These are phyloP conservation scores for Ectobius pallidus DNA, from an alignment of 2,888 invertebrate species.

Conservation along the genomic window DNA sequence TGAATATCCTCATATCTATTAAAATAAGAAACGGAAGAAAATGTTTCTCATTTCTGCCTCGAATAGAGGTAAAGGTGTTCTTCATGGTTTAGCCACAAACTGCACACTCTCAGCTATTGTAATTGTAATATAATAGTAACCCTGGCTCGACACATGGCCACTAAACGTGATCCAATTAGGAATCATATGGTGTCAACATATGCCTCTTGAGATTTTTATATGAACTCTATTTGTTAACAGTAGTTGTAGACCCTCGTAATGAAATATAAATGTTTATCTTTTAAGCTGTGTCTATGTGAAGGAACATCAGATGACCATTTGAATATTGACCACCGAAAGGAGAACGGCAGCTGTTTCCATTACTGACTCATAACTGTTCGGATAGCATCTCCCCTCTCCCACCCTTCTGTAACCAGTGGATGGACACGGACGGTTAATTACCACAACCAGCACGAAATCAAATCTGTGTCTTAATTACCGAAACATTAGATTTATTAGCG, in stretches of 20 bases:
- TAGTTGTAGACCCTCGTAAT: not conserved
- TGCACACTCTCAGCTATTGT: no score
- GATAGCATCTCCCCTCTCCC: not conserved
- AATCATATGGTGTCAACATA: no score
- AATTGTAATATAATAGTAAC: no score
- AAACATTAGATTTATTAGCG: constrained; percentile 10
- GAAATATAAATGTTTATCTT: not conserved
- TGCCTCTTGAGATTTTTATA: no score
- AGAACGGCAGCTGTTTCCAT: not conserved
- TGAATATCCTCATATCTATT: no score
- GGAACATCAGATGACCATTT: not conserved
- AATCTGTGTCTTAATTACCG: constrained; percentile 11
- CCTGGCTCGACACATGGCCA: no score
- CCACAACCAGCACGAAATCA: not conserved
- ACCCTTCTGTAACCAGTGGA: not conserved
- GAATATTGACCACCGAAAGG: constrained; percentile 1
- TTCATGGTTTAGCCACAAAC: no score
- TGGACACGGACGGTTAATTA: constrained; percentile 10
- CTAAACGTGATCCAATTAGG: no score
- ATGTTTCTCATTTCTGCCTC: no score
- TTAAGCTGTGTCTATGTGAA: not conserved
- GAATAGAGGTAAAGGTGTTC: no score
- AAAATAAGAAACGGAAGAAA: no score
- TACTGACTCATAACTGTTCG: constrained; percentile 1
- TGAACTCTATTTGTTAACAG: no score